A percentile compares a stretch with the other conserved stretches of the same genome.
These are phyloP conservation scores for Chorisops tibialis DNA, from an alignment of 2,888 invertebrate genomes.

Conservation along the genomic window DNA sequence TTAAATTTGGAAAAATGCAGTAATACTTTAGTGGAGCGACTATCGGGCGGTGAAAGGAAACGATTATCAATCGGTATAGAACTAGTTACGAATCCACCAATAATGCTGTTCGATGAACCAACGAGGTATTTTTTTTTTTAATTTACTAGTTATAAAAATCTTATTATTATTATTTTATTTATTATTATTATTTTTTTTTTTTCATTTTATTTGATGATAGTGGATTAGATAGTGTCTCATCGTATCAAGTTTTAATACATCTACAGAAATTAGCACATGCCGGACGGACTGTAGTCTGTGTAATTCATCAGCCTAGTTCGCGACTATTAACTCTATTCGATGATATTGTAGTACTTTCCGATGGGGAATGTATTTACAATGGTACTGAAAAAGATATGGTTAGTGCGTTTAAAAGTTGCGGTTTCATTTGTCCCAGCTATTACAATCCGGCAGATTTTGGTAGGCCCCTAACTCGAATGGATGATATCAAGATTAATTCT, in stretches of 20 bases:
- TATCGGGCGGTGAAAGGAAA: conserved; percentile 89
- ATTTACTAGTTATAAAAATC: neutral
- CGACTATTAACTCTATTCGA: conserved; percentile 82
- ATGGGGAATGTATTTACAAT: conserved; percentile 72
- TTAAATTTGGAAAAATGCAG: conserved; percentile 66
- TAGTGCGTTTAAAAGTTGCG: conserved; percentile 65
- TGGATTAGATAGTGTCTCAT: conserved; percentile 75
- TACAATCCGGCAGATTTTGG: conserved; percentile 89
- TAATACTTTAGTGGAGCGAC: conserved; percentile 63
- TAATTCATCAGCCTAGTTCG: conserved; percentile 89
- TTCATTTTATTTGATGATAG: conserved; percentile 51
- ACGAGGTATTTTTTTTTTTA: conserved; percentile 63
- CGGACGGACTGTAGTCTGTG: conserved; percentile 81
- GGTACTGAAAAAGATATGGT: conserved; percentile 72
- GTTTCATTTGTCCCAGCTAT: conserved; percentile 75
- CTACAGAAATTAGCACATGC: conserved; percentile 74
- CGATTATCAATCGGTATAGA: conserved; percentile 85
- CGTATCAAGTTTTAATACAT: conserved; percentile 74
- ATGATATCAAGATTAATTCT: neutral
- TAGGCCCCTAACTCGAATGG: conserved; percentile 49
- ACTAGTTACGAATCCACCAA: conserved; percentile 83
- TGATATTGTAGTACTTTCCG: conserved; percentile 74
- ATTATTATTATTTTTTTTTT: neutral
- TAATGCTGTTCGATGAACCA: conserved; percentile 94
- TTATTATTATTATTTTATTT: neutral